These are phyloP conservation scores for Cercopithecus mona DNA, from an alignment of 2,113 vertebrate genomes.

Conservation along the genomic window DNA sequence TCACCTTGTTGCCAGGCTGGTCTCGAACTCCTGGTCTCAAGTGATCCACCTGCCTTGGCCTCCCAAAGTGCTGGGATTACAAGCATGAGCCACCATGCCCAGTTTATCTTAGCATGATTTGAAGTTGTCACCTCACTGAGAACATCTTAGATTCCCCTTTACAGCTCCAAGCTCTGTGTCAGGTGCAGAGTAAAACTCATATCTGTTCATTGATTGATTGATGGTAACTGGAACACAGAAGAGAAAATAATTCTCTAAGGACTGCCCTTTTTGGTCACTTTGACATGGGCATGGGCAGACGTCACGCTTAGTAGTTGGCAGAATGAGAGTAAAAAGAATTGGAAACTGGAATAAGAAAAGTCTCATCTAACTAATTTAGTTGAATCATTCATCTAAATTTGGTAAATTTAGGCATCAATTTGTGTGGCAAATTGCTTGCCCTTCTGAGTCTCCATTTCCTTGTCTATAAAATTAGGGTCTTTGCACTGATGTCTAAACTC, in stretches of 20 bases:
- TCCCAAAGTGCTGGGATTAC: no score
- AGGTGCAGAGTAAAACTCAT: neutral
- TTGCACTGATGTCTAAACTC: neutral
- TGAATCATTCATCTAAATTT: neutral
- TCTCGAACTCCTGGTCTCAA: no score
- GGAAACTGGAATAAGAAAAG: neutral
- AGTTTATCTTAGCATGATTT: neutral
- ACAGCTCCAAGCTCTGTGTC: neutral
- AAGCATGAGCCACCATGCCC: no score
- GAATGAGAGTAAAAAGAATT: neutral
- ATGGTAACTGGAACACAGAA: neutral
- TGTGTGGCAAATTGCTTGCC: neutral
- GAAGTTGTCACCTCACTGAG: neutral
- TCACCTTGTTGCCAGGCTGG: no score
- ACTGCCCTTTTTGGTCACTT: neutral
- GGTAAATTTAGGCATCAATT: neutral
- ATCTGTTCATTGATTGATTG: neutral
- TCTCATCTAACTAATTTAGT: neutral
- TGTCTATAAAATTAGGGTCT: neutral
- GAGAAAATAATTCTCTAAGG: neutral
- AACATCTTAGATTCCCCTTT: neutral
- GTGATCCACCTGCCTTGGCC: no score
- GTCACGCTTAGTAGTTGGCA: neutral
- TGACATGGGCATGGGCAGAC: neutral
- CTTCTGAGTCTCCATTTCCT: neutral